A percentile compares a stretch with the other conserved stretches of the same genome.
These are phyloP conservation scores for Platycnemis pennipes DNA, from an alignment of 2,888 invertebrate species.

Conservation along the genomic window DNA sequence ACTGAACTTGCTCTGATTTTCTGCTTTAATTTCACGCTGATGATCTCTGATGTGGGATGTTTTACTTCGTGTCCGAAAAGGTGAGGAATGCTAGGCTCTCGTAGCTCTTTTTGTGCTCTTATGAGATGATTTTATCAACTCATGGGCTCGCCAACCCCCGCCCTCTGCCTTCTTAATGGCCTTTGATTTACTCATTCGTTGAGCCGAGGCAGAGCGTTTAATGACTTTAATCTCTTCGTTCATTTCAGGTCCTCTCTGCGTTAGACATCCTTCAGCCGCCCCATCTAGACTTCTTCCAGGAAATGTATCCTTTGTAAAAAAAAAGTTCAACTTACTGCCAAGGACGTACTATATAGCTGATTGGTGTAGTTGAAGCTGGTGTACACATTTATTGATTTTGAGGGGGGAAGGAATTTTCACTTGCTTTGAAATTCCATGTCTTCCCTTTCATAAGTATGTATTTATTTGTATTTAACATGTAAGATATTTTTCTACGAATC, in stretches of 20 bases:
- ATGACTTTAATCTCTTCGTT: neutral
- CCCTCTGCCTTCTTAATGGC: neutral
- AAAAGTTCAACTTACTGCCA: neutral
- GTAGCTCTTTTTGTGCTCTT: neutral
- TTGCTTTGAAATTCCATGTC: too few relatives aligned
- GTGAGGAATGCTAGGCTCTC: neutral
- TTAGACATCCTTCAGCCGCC: conserved; percentile 99
- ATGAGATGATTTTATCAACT: neutral
- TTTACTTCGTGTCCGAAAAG: neutral
- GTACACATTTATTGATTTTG: too few relatives aligned
- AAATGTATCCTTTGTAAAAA: conserved; percentile 96
- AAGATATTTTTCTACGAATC: too few relatives aligned
- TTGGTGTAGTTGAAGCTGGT: neutral
- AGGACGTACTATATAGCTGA: neutral
- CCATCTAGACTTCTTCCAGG: conserved; percentile 99
- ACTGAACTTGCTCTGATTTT: neutral
- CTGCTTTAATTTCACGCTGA: neutral
- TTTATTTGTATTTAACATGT: too few relatives aligned
- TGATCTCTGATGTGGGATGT: neutral
- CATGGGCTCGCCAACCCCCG: neutral
- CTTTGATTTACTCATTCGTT: neutral
- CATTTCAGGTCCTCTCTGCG: conserved; percentile 96
- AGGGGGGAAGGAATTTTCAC: too few relatives aligned
- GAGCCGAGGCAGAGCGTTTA: neutral
- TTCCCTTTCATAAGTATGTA: too few relatives aligned